A percentile compares a stretch with the other conserved stretches of the same genome.
These are phyloP conservation scores for Leucoma salicis DNA, from an alignment of 2,888 invertebrate species.

Conservation along the genomic window DNA sequence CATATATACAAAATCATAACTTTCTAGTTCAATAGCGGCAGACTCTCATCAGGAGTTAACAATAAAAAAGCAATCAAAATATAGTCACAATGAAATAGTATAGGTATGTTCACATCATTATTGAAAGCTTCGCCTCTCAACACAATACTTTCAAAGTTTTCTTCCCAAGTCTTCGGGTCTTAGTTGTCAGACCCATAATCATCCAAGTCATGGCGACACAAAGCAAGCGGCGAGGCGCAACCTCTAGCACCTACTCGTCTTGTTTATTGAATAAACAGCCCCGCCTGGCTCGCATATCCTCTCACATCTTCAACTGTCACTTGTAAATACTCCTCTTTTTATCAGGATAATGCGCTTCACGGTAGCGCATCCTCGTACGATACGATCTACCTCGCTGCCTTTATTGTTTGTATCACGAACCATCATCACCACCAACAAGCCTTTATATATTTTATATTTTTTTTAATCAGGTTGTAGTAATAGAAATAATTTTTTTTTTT, in stretches of 20 bases:
- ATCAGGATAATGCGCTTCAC: slow-evolving; percentile 27
- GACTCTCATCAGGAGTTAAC: no score
- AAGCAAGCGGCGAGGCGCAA: slow-evolving; percentile 39
- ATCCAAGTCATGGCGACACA: slow-evolving; percentile 55
- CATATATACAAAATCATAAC: no score
- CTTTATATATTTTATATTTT: neutral
- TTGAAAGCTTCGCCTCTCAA: slow-evolving; percentile 1
- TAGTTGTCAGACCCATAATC: slow-evolving; percentile 25
- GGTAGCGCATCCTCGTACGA: slow-evolving; percentile 30
- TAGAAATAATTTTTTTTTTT: no score
- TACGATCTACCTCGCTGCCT: slow-evolving; percentile 23
- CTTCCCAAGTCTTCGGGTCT: slow-evolving; percentile 19
- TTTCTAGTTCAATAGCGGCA: no score
- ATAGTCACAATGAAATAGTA: no score
- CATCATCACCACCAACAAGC: slow-evolving; percentile 6
- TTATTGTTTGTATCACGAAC: slow-evolving; percentile 26
- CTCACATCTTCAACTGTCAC: slow-evolving; percentile 30
- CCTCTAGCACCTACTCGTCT: slow-evolving; percentile 39
- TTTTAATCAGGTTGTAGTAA: no score
- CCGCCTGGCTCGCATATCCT: slow-evolving; percentile 27
- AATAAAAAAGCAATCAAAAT: no score
- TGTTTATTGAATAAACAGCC: slow-evolving; percentile 72
- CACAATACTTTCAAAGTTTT: neutral
- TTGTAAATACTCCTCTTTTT: slow-evolving; percentile 36
- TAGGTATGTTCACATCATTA: no score